A percentile compares a stretch with the other conserved stretches of the same genome.
Conservation (phyloP, 2,797 vertebrate species). For the Arctocebus calabarensis region DNA sequence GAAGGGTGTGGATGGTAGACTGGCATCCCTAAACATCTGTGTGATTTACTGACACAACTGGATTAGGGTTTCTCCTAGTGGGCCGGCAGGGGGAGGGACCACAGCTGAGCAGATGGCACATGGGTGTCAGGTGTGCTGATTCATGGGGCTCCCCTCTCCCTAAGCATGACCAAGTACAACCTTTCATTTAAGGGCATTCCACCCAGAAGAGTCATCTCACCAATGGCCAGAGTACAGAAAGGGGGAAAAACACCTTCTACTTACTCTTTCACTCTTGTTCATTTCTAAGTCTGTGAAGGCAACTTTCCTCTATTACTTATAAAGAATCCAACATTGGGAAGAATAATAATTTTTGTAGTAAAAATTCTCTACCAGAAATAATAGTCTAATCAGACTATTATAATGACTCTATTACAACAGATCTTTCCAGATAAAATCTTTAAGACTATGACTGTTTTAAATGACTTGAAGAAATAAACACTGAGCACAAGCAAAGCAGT, state of each 20-base stretch:
- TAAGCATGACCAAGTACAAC: background rate
- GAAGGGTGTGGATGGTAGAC: background rate
- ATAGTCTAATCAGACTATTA: slow-evolving; percentile 41
- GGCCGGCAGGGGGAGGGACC: background rate
- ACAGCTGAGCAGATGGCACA: background rate
- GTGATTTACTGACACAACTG: background rate
- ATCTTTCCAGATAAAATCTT: slow-evolving; percentile 36
- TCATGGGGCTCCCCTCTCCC: background rate
- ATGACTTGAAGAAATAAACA: slow-evolving; percentile 17
- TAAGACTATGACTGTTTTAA: background rate
- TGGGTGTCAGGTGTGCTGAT: background rate
- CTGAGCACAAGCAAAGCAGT: background rate
- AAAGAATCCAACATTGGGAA: background rate
- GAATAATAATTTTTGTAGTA: background rate
- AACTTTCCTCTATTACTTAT: background rate
- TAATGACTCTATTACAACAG: slow-evolving; percentile 21
- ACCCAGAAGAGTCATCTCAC: background rate
- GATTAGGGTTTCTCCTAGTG: background rate
- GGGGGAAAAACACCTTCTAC: background rate
- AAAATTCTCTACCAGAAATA: slow-evolving; percentile 48
- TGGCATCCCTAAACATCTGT: background rate
- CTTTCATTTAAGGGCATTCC: background rate
- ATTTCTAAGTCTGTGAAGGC: background rate
- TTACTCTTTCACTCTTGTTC: background rate
- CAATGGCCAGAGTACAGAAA: background rate